These are phyloP conservation scores for Drosophila pachea DNA, from an alignment of 1,140 invertebrate genomes.

Conservation along the genomic window DNA sequence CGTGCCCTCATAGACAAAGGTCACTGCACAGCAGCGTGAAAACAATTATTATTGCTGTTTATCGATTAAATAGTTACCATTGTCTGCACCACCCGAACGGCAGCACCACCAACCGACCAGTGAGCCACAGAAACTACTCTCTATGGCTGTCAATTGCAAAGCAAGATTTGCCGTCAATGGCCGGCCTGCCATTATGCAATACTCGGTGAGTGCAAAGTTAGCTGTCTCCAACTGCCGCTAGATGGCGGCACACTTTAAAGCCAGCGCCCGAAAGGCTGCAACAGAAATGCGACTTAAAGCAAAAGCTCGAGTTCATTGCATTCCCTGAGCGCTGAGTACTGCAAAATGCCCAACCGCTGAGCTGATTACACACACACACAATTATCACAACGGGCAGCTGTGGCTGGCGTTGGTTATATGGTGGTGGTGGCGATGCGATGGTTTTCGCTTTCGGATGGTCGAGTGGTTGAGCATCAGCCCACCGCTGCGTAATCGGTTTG, in stretches of 20 bases:
- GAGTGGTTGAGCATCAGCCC: constrained; percentile 15
- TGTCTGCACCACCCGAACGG: constrained; percentile 26
- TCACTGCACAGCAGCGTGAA: constrained; percentile 13
- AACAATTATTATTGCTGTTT: constrained; percentile 29
- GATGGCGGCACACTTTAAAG: constrained; percentile 21
- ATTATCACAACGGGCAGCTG: constrained; percentile 31
- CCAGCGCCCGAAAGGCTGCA: constrained; percentile 49
- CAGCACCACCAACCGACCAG: not conserved
- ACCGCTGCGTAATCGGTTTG: constrained; percentile 73
- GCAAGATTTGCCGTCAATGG: not conserved
- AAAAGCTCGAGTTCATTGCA: constrained; percentile 31
- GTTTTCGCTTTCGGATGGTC: not conserved
- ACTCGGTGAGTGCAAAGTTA: constrained; percentile 31
- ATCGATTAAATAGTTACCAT: constrained; percentile 53
- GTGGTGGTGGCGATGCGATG: constrained; percentile 13
- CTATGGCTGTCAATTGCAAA: constrained; percentile 52
- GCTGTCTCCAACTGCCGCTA: not conserved
- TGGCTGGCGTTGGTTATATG: not conserved
- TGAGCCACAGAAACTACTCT: not conserved
- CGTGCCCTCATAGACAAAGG: constrained; percentile 23
- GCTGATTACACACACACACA: constrained; percentile 34
- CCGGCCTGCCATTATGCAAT: constrained; percentile 47
- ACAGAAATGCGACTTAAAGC: constrained; percentile 12
- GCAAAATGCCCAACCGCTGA: not conserved
- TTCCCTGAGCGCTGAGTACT: not conserved